Evolutionary conservation across 1,140 invertebrate species (phyloP).

Genomic region (Phenacoccus solenopsis): DNA sequence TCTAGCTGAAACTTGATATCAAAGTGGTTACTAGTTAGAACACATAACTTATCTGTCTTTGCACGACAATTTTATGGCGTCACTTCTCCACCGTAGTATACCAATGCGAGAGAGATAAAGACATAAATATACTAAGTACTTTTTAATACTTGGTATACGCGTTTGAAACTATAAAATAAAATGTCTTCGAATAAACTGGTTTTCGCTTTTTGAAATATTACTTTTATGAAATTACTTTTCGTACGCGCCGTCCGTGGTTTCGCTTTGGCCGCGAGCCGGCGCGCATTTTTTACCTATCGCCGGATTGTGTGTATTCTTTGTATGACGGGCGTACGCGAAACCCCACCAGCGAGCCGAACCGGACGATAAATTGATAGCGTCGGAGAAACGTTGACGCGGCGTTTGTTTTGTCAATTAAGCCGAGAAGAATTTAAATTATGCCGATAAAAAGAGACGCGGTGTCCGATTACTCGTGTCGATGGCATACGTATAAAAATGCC

Average conservation of each 20-base stretch:
- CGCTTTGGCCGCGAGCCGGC: too few relatives aligned
- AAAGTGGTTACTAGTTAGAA: conserved; percentile 17
- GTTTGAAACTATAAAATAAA: conserved; percentile 8
- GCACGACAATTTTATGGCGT: conserved; percentile 15
- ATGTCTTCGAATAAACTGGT: conserved; percentile 16
- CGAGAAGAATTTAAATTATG: not conserved
- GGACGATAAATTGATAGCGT: too few relatives aligned
- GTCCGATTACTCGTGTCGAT: not conserved
- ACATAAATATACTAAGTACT: conserved; percentile 18
- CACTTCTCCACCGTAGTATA: conserved; percentile 12
- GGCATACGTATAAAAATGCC: not conserved
- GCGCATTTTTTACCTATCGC: too few relatives aligned
- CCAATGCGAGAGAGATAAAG: conserved; percentile 8
- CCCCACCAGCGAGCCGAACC: too few relatives aligned
- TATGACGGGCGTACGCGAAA: too few relatives aligned
- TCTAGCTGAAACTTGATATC: conserved; percentile 13
- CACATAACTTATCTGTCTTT: conserved; percentile 16
- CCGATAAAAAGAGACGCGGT: too few relatives aligned
- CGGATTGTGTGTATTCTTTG: too few relatives aligned
- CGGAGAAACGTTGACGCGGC: too few relatives aligned
- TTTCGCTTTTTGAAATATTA: conserved; percentile 13
- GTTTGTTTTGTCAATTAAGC: not conserved
- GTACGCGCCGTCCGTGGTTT: too few relatives aligned
- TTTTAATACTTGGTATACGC: conserved; percentile 13
- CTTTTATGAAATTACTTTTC: conserved; percentile 11